These are phyloP conservation scores for Bostrychus sinensis DNA, from an alignment of 2,113 vertebrate species.

Conservation along the genomic window DNA sequence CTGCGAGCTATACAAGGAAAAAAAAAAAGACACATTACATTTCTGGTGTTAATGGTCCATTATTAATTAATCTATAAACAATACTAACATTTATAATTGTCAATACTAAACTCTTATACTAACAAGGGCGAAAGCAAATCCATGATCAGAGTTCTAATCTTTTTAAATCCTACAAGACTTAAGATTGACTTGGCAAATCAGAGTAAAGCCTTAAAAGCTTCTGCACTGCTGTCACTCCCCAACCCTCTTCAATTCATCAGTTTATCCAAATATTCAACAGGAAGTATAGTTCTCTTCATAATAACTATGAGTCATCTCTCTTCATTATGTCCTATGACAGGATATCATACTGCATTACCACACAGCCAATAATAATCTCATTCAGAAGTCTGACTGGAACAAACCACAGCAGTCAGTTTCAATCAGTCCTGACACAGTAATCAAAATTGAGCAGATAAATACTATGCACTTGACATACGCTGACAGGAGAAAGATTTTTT, in stretches of 20 bases:
- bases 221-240: not conserved
- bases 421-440: constrained; percentile 42
- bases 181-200: not conserved
- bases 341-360: constrained; percentile 61
- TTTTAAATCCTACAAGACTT: not conserved
- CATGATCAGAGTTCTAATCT: not conserved
- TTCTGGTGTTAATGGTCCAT: not conserved
- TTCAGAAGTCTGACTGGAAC: constrained; percentile 53
- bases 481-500: constrained; percentile 12
- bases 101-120: not conserved
- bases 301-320: constrained; percentile 58
- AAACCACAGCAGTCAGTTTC: constrained; percentile 55
- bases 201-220: not conserved
- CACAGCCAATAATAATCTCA: constrained; percentile 63
- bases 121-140: not conserved
- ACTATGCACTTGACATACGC: constrained; percentile 13
- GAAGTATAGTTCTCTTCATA: constrained; percentile 59
- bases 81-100: not conserved
- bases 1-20: constrained; percentile 80
- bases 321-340: constrained; percentile 63
- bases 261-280: constrained; percentile 56
- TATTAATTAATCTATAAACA: too few species aligned
- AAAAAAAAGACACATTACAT: constrained; percentile 24
- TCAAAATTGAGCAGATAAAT: constrained; percentile 38
- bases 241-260: constrained; percentile 44